Conservation (phyloP, 2,888 invertebrate species). For the Piscicola geometra region DNA sequence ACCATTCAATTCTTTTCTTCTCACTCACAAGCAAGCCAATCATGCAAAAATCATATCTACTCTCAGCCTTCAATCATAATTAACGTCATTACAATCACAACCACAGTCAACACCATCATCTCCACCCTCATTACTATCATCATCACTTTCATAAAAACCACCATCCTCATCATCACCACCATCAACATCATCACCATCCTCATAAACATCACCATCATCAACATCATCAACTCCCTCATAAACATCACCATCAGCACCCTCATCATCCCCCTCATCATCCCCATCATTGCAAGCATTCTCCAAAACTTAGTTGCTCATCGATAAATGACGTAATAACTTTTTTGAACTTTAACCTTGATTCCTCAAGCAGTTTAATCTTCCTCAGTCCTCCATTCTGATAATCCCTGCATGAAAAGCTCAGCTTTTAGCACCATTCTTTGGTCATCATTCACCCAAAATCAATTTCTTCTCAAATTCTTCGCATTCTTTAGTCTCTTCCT, state of each 20-base stretch:
- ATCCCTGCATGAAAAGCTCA: too few relatives aligned
- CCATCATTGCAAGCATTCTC: background rate
- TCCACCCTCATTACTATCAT: background rate
- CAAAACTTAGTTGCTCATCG: background rate
- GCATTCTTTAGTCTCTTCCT: background rate
- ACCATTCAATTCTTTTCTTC: too few relatives aligned
- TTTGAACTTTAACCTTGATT: too few relatives aligned
- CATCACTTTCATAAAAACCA: background rate
- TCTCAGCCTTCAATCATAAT: too few relatives aligned
- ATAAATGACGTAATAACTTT: too few relatives aligned
- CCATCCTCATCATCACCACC: conserved; percentile 28
- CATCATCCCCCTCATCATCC: too few relatives aligned
- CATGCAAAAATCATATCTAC: too few relatives aligned
- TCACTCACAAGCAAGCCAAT: too few relatives aligned
- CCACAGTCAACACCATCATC: background rate
- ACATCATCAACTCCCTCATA: conserved; percentile 20
- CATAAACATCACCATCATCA: conserved; percentile 29
- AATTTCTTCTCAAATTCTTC: background rate
- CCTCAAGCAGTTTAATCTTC: too few relatives aligned
- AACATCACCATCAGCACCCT: background rate
- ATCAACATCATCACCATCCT: conserved; percentile 30
- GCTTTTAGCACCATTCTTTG: too few relatives aligned
- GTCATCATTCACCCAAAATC: too few relatives aligned
- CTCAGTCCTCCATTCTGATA: too few relatives aligned
- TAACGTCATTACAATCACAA: background rate